Percentiles rank a stretch among this genome's conserved stretches.
These are phyloP conservation scores for Drosophila flavopinicola DNA, from an alignment of 2,888 invertebrate genomes.

Conservation along the genomic window DNA sequence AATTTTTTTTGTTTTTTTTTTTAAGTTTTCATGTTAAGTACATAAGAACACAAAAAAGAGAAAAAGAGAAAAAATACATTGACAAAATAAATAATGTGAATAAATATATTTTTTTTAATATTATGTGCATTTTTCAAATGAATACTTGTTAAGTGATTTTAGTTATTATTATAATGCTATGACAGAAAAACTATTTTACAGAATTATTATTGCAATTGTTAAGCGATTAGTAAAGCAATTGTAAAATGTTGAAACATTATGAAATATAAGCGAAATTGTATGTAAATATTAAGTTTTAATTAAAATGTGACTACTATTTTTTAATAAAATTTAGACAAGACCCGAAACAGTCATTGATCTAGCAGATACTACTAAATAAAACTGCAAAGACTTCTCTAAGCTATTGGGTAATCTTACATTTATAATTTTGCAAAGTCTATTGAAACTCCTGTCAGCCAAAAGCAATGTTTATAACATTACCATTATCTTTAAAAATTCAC, in stretches of 20 bases:
- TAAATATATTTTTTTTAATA: slow-evolving; percentile 26
- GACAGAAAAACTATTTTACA: too few relatives aligned
- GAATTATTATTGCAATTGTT: neutral
- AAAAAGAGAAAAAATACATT: slow-evolving; percentile 82
- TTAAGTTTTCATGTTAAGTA: slow-evolving; percentile 65
- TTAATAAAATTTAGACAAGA: neutral
- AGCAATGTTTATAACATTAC: too few relatives aligned
- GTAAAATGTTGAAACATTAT: neutral
- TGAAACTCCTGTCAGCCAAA: too few relatives aligned
- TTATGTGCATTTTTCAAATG: slow-evolving; percentile 15
- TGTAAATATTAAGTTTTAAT: neutral
- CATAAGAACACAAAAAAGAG: slow-evolving; percentile 78
- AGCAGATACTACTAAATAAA: too few relatives aligned
- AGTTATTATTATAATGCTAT: neutral
- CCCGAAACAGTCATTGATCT: neutral
- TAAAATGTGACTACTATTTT: too few relatives aligned
- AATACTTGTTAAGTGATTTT: slow-evolving; percentile 6
- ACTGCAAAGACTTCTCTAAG: too few relatives aligned
- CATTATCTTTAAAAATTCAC: too few relatives aligned
- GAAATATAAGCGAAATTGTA: neutral
- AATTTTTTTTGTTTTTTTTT: slow-evolving; percentile 52
- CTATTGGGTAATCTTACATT: too few relatives aligned
- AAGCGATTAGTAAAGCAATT: slow-evolving; percentile 15
- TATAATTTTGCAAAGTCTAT: too few relatives aligned
- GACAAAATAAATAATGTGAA: slow-evolving; percentile 81